These are phyloP conservation scores for Chrysemys picta DNA, from an alignment of 2,113 vertebrate genomes.

Conservation along the genomic window DNA sequence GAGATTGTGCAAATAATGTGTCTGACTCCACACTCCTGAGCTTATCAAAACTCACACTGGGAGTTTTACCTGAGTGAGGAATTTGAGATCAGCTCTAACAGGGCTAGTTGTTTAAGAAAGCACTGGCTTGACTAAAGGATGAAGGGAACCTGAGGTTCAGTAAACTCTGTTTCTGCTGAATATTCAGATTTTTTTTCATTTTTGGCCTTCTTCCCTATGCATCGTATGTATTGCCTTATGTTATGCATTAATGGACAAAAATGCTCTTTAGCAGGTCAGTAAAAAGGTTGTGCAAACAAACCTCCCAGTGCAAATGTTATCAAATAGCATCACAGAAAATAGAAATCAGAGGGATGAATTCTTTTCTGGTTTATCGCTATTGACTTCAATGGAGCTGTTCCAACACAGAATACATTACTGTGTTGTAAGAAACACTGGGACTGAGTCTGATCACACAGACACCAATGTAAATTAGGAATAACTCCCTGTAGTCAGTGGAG, in stretches of 20 bases:
- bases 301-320: background rate
- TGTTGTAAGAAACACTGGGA: background rate
- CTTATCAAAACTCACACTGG: background rate
- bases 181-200: background rate
- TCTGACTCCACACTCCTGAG: background rate
- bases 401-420: background rate
- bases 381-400: background rate
- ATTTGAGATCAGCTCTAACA: background rate
- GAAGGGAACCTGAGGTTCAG: background rate
- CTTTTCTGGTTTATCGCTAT: background rate
- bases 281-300: background rate
- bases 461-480: background rate
- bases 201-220: background rate
- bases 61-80: background rate
- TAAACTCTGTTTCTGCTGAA: background rate
- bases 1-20: background rate
- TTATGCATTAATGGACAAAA: background rate
- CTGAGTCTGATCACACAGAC: background rate
- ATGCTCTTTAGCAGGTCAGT: background rate
- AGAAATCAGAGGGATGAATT: background rate
- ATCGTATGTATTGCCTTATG: background rate
- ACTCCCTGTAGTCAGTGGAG: background rate
- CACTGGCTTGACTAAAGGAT: background rate
- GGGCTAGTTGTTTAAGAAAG: background rate
- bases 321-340: background rate